Evolutionary conservation across 2,797 vertebrate genomes (phyloP).

Genomic region (Steatocranus sp.): DNA sequence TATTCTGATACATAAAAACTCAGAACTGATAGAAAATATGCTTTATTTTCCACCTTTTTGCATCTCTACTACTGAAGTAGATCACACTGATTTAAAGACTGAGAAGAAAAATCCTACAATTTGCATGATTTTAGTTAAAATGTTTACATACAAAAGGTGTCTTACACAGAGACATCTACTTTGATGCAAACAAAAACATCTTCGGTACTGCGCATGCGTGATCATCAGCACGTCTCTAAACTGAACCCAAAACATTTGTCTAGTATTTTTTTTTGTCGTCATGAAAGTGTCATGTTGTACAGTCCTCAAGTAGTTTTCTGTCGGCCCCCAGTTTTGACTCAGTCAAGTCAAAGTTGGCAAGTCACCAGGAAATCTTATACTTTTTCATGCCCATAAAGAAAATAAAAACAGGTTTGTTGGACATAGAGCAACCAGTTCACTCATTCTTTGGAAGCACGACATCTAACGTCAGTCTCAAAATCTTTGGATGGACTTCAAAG

Average conservation of each 20-base stretch:
- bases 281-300: constrained; percentile 8
- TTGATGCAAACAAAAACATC: not conserved
- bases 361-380: constrained; percentile 17
- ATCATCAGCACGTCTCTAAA: not conserved
- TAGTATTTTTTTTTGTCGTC: not conserved
- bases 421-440: not conserved
- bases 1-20: not conserved
- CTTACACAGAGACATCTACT: not conserved
- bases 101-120: not conserved
- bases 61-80: not conserved
- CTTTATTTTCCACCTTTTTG: not conserved
- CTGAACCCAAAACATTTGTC: not conserved
- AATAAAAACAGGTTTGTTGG: constrained; percentile 30
- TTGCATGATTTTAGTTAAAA: not conserved
- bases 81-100: not conserved
- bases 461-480: constrained; percentile 49
- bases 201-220: not conserved
- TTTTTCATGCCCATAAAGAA: constrained; percentile 21
- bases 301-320: not conserved
- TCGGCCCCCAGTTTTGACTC: not conserved
- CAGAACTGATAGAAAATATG: not conserved
- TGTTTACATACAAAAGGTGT: not conserved
- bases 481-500: constrained; percentile 64
- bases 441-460: constrained; percentile 30
- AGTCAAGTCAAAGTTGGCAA: constrained; percentile 14